Conservation (phyloP, 2,888 invertebrate species). For the Macrophya alboannulata region DNA sequence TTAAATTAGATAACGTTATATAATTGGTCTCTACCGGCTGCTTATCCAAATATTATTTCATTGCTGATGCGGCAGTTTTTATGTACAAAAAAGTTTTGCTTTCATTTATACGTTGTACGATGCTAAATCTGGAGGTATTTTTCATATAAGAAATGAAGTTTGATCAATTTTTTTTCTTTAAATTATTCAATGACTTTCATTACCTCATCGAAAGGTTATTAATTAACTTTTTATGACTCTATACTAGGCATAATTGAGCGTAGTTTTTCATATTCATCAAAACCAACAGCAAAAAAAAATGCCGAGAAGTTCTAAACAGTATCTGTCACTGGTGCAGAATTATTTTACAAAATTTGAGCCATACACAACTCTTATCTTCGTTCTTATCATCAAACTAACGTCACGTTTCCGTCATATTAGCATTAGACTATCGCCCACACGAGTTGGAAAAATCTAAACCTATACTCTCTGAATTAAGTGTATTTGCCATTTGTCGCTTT, state of each 20-base stretch:
- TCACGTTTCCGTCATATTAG: constrained; percentile 15
- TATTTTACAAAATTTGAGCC: neutral
- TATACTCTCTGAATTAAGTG: neutral
- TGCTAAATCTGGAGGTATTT: neutral
- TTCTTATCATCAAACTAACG: neutral
- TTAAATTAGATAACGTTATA: constrained; percentile 18
- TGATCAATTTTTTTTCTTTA: neutral
- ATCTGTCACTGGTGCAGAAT: neutral
- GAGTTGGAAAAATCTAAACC: constrained; percentile 2
- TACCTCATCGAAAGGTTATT: neutral
- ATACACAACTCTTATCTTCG: neutral
- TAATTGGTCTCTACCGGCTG: constrained; percentile 10
- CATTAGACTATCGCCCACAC: neutral
- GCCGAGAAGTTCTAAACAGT: neutral
- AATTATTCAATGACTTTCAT: neutral
- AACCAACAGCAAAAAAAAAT: neutral
- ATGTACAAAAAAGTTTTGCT: neutral
- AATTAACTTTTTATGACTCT: neutral
- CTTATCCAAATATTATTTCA: constrained; percentile 2
- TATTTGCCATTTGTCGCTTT: neutral
- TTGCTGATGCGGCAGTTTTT: neutral
- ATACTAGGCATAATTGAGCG: neutral
- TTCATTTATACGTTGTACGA: neutral
- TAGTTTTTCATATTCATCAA: neutral
- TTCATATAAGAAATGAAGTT: neutral